Evolutionary conservation across 2,888 invertebrate species (phyloP).

Genomic region (Deroplatys truncata): DNA sequence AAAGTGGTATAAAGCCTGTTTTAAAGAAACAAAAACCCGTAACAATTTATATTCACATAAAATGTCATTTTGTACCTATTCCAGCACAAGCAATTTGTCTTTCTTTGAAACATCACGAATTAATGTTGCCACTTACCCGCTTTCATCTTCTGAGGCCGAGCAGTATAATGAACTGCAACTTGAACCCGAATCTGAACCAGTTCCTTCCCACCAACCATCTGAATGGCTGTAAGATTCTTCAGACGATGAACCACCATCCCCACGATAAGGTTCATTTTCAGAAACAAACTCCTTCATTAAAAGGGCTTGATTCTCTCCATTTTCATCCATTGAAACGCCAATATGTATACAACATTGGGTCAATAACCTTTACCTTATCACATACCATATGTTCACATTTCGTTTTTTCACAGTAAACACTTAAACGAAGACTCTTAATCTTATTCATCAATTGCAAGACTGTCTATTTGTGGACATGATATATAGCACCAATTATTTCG

Average conservation of each 20-base stretch:
- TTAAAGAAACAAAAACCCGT: no score
- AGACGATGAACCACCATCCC: constrained; percentile 25
- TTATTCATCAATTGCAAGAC: neutral
- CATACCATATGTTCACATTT: neutral
- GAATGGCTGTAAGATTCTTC: constrained; percentile 27
- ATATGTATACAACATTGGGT: neutral
- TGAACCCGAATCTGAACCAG: constrained; percentile 29
- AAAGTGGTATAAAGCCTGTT: no score
- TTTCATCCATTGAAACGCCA: constrained; percentile 22
- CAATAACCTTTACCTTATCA: neutral
- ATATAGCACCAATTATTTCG: neutral
- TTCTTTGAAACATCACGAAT: no score
- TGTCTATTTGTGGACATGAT: neutral
- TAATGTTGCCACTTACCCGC: constrained; percentile 16
- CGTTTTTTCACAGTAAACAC: neutral
- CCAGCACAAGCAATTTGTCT: no score
- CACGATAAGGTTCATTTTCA: constrained; percentile 23
- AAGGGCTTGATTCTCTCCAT: constrained; percentile 26
- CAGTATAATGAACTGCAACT: constrained; percentile 32
- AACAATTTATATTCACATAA: no score
- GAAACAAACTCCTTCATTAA: constrained; percentile 22
- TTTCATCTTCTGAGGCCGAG: constrained; percentile 29
- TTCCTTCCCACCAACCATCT: constrained; percentile 33
- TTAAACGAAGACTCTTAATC: neutral
- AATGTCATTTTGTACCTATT: no score